Evolutionary conservation across 2,113 vertebrate genomes (phyloP), one percentile per base, ranked within the genome.

Genomic region (Sakesphorus luctuosus): DNA sequence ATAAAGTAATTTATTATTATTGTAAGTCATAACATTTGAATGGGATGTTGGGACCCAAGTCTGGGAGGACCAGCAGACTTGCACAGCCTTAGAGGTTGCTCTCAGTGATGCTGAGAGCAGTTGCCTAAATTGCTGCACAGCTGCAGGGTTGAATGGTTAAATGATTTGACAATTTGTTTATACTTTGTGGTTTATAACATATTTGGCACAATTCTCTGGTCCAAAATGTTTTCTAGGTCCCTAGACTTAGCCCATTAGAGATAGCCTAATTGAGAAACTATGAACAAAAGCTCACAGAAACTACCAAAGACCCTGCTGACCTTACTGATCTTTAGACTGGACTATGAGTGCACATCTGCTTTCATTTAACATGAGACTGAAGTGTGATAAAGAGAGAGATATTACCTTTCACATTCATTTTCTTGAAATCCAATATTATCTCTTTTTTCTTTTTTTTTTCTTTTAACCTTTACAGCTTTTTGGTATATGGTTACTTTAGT

Each of bases 321-420:
- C 65, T 90, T 46, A 24, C 50, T 55, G 76, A 86, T 80, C 67
- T 90, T 94, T 82, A 56, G 36, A 66, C 6, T 59, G 47, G 31
- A 35, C 55, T 76, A 12, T 58, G 38, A 84, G 25, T 74, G 55
- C 63, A 93, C 47, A 90, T 93, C 68, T 93, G 94, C 59, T 93
- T 94, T 92, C 55, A 67, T 86, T 96, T 95, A 95, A 74, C 46
- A 38, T 43, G 61, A 92, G 52, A 71, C 68, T 62, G 14, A 77
- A 75, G 61, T 78, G 36, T 89, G 89, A 84, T 93, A 93, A 63
- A 86, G 50, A 81, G 13, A 78, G 46, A 77, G 55, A 59, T 81
- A 93, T 67, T 86, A 63, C 56, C 20, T 93, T 92, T 95, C 79
- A 81, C 38, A 18, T 23, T 77, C 0, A 0, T 89, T 77, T 94